A percentile compares a stretch with the other conserved stretches of the same genome.
These are phyloP conservation scores for Seriola quinqueradiata DNA, from an alignment of 2,113 vertebrate genomes.

Conservation along the genomic window DNA sequence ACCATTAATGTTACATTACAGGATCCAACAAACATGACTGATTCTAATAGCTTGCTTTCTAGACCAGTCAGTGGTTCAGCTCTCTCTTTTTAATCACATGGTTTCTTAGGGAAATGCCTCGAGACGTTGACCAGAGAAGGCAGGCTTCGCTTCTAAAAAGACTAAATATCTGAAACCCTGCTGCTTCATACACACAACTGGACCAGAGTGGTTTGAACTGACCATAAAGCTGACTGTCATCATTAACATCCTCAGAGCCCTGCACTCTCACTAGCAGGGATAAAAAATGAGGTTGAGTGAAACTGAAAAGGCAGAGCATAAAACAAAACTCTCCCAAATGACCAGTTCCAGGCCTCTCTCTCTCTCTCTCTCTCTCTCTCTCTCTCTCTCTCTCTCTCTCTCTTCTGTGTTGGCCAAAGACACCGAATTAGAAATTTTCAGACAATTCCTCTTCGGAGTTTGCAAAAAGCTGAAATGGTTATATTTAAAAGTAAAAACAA, in stretches of 20 bases:
- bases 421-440: no score
- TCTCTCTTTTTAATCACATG: slow-evolving; percentile 37
- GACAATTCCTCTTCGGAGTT: no score
- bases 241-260: slow-evolving; percentile 34
- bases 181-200: slow-evolving; percentile 9
- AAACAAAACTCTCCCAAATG: slow-evolving; percentile 46
- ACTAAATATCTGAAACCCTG: slow-evolving; percentile 36
- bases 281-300: slow-evolving; percentile 31
- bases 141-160: slow-evolving; percentile 4
- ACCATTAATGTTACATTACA: slow-evolving; percentile 39
- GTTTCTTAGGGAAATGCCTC: slow-evolving; percentile 11
- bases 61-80: neutral
- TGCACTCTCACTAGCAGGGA: slow-evolving; percentile 21
- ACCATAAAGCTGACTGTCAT: slow-evolving; percentile 34
- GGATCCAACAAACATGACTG: slow-evolving; percentile 39
- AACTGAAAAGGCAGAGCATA: slow-evolving; percentile 31
- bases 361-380: neutral
- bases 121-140: slow-evolving; percentile 15
- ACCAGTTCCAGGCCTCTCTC: neutral
- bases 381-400: neutral
- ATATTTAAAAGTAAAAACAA: slow-evolving; percentile 6
- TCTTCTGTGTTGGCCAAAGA: no score
- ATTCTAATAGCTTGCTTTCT: slow-evolving; percentile 35
- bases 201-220: slow-evolving; percentile 17
- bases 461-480: neutral